Evolutionary conservation across 2,888 invertebrate species (phyloP).

Genomic region (Caenorhabditis sulstoni): DNA sequence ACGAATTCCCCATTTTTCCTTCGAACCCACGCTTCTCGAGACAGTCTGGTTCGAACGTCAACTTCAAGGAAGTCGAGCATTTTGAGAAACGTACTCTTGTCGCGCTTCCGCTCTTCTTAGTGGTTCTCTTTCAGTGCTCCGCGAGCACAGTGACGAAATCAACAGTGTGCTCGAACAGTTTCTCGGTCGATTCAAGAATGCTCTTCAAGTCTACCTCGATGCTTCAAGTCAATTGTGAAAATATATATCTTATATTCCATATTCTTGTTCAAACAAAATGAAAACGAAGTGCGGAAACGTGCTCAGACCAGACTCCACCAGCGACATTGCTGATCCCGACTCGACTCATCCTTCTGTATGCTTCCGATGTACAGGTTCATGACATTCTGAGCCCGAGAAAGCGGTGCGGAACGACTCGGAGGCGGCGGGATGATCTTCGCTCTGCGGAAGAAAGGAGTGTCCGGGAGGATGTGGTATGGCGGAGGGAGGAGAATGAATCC

Average conservation of each 20-base stretch:
- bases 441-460: conserved; percentile 66
- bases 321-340: conserved; percentile 29
- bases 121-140: conserved; percentile 38
- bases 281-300: background rate
- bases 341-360: conserved; percentile 7
- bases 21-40: conserved; percentile 3
- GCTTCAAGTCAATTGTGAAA: background rate
- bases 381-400: conserved; percentile 46
- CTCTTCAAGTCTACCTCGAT: conserved; percentile 10
- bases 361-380: conserved; percentile 61
- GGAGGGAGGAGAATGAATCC: conserved; percentile 57
- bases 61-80: conserved; percentile 6
- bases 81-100: conserved; percentile 20
- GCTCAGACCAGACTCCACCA: conserved; percentile 26
- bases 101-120: background rate
- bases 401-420: background rate
- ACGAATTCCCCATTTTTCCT: conserved; percentile 20
- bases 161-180: conserved; percentile 17
- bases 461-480: conserved; percentile 64
- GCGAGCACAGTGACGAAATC: conserved; percentile 20
- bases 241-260: background rate
- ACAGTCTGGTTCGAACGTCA: conserved; percentile 1
- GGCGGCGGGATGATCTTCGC: conserved; percentile 62
- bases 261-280: background rate
- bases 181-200: conserved; percentile 5